Conservation (phyloP, 1,140 invertebrate species). For the Atopsyche davidsoni region DNA sequence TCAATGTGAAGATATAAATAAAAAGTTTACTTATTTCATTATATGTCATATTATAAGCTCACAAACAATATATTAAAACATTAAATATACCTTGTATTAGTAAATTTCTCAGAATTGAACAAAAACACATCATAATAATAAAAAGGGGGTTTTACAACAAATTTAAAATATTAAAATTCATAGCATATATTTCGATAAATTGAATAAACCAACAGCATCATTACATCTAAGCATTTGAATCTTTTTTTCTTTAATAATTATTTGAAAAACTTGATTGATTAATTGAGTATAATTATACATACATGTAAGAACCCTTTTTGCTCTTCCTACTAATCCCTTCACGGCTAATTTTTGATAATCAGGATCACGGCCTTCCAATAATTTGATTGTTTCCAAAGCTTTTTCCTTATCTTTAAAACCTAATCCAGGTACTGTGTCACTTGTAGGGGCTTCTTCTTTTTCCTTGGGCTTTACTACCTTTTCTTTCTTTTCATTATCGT, state of each 20-base stretch:
- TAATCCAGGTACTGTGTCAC: conserved; percentile 54
- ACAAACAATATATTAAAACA: conserved; percentile 13
- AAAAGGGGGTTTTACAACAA: neutral
- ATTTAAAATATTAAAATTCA: neutral
- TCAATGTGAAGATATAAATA: no score
- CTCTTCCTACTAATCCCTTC: conserved; percentile 57
- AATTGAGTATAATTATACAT: conserved; percentile 30
- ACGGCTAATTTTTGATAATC: conserved; percentile 60
- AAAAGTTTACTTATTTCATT: no score
- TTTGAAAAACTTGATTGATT: neutral
- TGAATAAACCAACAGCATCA: neutral
- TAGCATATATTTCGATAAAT: conserved; percentile 2
- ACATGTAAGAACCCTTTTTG: conserved; percentile 57
- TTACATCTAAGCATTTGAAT: no score
- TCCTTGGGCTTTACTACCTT: conserved; percentile 12
- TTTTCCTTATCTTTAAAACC: conserved; percentile 60
- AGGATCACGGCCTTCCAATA: conserved; percentile 56
- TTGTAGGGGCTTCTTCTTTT: conserved; percentile 23
- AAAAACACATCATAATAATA: conserved; percentile 3
- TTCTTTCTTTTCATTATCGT: conserved; percentile 33
- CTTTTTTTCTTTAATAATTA: no score
- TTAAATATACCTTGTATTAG: conserved; percentile 1
- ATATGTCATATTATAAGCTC: no score
- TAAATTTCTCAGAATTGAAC: no score
- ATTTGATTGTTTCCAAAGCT: conserved; percentile 39